Conservation (phyloP, 1,140 invertebrate genomes). For the Drosophila tristis region DNA sequence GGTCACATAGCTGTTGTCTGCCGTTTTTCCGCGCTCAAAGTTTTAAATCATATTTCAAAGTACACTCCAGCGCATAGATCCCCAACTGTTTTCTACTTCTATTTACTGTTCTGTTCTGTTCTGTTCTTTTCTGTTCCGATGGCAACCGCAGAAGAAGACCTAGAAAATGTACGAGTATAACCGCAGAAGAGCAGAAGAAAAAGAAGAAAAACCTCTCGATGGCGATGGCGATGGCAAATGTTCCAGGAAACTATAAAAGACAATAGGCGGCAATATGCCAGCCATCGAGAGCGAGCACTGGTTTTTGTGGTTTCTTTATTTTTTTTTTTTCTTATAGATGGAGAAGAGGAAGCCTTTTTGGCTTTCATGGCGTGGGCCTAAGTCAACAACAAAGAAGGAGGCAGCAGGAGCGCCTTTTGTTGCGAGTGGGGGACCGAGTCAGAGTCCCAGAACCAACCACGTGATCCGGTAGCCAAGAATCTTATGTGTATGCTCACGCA, state of each 20-base stretch:
- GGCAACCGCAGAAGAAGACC: slow-evolving; percentile 41
- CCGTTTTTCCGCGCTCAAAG: slow-evolving; percentile 20
- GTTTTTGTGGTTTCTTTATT: slow-evolving; percentile 74
- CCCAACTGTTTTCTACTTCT: slow-evolving; percentile 7
- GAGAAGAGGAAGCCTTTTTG: slow-evolving; percentile 64
- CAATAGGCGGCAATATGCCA: slow-evolving; percentile 80
- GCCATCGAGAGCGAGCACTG: slow-evolving; percentile 42
- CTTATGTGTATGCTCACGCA: slow-evolving; percentile 63
- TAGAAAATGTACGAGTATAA: slow-evolving; percentile 29
- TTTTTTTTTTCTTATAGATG: slow-evolving; percentile 55
- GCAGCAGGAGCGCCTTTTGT: slow-evolving; percentile 64
- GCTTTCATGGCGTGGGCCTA: slow-evolving; percentile 68
- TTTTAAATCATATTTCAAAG: slow-evolving; percentile 54
- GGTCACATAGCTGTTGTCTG: slow-evolving; percentile 50
- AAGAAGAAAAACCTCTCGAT: slow-evolving; percentile 64
- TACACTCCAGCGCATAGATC: slow-evolving; percentile 39
- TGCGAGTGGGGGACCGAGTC: slow-evolving; percentile 10
- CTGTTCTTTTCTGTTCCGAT: slow-evolving; percentile 9
- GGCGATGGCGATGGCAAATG: slow-evolving; percentile 52
- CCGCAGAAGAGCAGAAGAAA: slow-evolving; percentile 19
- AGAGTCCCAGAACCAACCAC: too few relatives aligned
- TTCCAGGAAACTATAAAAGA: slow-evolving; percentile 82
- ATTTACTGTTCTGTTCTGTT: neutral
- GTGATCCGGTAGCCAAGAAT: slow-evolving; percentile 35
- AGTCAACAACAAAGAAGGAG: slow-evolving; percentile 74